A percentile compares a stretch with the other conserved stretches of the same genome.
Evolutionary conservation across 2,888 invertebrate genomes (phyloP).

Genomic region (Melanchra persicariae): DNA sequence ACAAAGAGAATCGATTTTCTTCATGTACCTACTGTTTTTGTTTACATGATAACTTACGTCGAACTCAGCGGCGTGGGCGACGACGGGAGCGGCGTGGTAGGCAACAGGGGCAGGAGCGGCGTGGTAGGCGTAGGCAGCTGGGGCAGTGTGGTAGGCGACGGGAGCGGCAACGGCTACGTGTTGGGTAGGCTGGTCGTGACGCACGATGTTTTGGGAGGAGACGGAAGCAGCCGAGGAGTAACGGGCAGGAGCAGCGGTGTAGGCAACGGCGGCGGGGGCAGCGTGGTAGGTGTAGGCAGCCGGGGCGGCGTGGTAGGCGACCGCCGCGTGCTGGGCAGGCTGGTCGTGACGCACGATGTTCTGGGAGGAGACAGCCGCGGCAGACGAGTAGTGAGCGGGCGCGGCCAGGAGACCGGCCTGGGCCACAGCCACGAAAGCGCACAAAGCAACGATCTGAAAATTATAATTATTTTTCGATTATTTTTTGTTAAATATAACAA

Average conservation of each 20-base stretch:
- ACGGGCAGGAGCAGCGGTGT: slow-evolving; percentile 62
- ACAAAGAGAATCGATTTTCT: slow-evolving; percentile 3
- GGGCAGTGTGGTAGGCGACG: slow-evolving; percentile 50
- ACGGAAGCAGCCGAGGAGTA: slow-evolving; percentile 77
- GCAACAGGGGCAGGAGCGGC: slow-evolving; percentile 62
- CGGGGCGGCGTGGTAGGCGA: slow-evolving; percentile 43
- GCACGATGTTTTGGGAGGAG: slow-evolving; percentile 79
- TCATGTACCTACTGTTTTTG: slow-evolving; percentile 30
- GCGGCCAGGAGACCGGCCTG: slow-evolving; percentile 74
- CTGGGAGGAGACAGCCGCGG: slow-evolving; percentile 80
- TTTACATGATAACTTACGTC: slow-evolving; percentile 5
- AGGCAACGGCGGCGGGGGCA: slow-evolving; percentile 31
- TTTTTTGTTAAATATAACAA: neutral
- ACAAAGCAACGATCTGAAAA: slow-evolving; percentile 68
- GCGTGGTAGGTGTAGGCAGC: slow-evolving; percentile 39
- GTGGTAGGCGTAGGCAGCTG: slow-evolving; percentile 43
- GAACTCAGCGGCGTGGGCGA: slow-evolving; percentile 55
- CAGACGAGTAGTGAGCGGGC: slow-evolving; percentile 77
- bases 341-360: slow-evolving; percentile 80
- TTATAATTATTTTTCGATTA: neutral
- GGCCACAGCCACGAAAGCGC: slow-evolving; percentile 71
- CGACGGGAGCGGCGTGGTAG: slow-evolving; percentile 78
- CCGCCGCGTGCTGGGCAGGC: slow-evolving; percentile 56
- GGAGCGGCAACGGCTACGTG: slow-evolving; percentile 65
- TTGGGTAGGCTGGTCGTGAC: slow-evolving; percentile 74